A percentile compares a stretch with the other conserved stretches of the same genome.
Evolutionary conservation across 2,797 vertebrate species (phyloP).

Genomic region (Chaetophractus vellerosus): DNA sequence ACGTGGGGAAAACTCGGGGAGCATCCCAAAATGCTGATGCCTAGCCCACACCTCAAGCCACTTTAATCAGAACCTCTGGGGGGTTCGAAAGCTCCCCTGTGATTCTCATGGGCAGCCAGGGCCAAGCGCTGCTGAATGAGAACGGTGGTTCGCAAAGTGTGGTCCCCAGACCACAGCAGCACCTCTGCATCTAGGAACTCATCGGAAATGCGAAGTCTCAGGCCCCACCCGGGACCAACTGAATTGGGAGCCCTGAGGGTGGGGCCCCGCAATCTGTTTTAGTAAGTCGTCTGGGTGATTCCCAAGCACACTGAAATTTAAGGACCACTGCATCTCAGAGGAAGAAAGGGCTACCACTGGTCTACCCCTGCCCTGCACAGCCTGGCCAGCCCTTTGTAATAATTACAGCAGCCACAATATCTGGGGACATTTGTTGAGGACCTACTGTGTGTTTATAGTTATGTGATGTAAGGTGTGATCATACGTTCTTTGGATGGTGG

Average conservation of each 20-base stretch:
- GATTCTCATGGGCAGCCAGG: too few relatives aligned
- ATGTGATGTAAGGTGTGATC: too few relatives aligned
- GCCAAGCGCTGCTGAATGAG: neutral
- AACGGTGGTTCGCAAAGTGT: neutral
- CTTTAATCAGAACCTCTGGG: neutral
- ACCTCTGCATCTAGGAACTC: neutral
- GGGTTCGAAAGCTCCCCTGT: neutral
- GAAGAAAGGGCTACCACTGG: neutral
- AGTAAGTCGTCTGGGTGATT: too few relatives aligned
- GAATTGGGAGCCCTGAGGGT: neutral
- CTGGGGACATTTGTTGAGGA: too few relatives aligned
- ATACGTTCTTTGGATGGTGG: too few relatives aligned
- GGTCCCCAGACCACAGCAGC: fast-evolving
- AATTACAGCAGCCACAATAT: too few relatives aligned
- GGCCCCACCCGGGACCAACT: neutral
- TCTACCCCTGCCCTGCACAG: fast-evolving
- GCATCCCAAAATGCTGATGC: neutral
- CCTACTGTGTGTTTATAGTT: neutral
- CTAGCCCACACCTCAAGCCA: neutral
- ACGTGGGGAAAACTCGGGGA: fast-evolving
- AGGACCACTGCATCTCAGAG: neutral
- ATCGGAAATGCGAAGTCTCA: neutral
- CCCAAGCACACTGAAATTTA: neutral
- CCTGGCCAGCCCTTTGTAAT: neutral
- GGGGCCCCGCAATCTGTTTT: neutral